Evolutionary conservation across 2,113 vertebrate genomes (phyloP), one percentile per base, ranked within the genome.

Genomic region (Myrmecobius fasciatus): DNA sequence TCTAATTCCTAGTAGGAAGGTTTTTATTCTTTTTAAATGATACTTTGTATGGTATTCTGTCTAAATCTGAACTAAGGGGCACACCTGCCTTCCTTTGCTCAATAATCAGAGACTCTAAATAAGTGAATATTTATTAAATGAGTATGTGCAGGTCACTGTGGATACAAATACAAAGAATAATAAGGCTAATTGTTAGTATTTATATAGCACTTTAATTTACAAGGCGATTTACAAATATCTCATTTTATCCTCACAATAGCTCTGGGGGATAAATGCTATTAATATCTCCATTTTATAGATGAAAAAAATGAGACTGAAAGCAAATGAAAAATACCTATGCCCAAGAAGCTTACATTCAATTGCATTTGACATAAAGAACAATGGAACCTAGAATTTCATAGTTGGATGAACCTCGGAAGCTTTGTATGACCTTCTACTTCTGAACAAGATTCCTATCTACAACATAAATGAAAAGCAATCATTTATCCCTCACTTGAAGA

Each of bases 11-110:
- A 46, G 20, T 67, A 91, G 17, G 52, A 94, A 46, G 54, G 53
- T 53, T 95, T 56, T 93, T 91, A 22, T 90, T 96, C 53, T 83
- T 94, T 97, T 89, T 83, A 90, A 92, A 95, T 92, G 52, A 90
- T 47, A 53, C 56, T 95, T n/a, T 48, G 24, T 46, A 49, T 8
- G 90, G 20, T 93, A 83, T 93, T 95, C 95, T 89, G 4, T 89
- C 88, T 96, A 52, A 17, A 60, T 28, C 52, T 91, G 47, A 95
- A 91, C 75, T 43, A 31, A 91, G 60, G 3, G 92, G 46, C 22
- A 90, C 94, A 75, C 36, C 26, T 52, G 47, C n/a, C 17, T 96
- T 26, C 53, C 12, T 93, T 94, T 43, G 89, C 93, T 49, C 11
- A 60, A 1, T 46, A 26, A 52, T 83, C 75, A 94, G 22, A 95